These are phyloP conservation scores for Diplosoma virens DNA, from an alignment of 23 tunicate genomes.

Conservation along the genomic window DNA sequence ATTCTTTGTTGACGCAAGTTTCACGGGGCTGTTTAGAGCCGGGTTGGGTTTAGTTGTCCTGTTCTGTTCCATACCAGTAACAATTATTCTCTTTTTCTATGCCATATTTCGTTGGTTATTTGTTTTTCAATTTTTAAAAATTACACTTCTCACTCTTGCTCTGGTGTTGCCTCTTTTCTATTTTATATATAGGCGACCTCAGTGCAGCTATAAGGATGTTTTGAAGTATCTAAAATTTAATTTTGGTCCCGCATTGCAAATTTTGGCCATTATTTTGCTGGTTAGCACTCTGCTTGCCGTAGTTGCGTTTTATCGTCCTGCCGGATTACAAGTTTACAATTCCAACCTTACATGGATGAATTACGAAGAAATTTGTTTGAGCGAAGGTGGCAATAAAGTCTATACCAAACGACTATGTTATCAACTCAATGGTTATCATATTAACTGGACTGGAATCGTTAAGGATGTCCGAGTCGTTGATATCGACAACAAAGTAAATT, in stretches of 20 bases:
- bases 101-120: conserved; percentile 12
- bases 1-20: conserved; percentile 29
- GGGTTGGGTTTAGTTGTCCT: conserved; percentile 15
- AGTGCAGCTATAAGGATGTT: background rate
- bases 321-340: conserved; percentile 41
- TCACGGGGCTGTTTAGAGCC: conserved; percentile 41
- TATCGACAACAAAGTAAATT: conserved; percentile 63
- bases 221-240: background rate
- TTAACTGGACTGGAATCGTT: conserved; percentile 63
- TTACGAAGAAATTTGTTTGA: conserved; percentile 31
- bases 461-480: conserved; percentile 10
- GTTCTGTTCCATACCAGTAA: conserved; percentile 40
- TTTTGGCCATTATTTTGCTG: background rate
- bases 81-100: conserved; percentile 10
- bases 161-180: conserved; percentile 13
- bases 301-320: conserved; percentile 38
- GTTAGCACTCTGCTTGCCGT: conserved; percentile 1
- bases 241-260: conserved; percentile 38
- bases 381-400: background rate
- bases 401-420: conserved; percentile 20
- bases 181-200: background rate
- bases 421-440: conserved; percentile 55
- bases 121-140: conserved; percentile 6
- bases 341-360: conserved; percentile 39
- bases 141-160: conserved; percentile 7